These are phyloP conservation scores for Gobio occitaniae DNA, from an alignment of 2,797 vertebrate genomes.

Conservation along the genomic window DNA sequence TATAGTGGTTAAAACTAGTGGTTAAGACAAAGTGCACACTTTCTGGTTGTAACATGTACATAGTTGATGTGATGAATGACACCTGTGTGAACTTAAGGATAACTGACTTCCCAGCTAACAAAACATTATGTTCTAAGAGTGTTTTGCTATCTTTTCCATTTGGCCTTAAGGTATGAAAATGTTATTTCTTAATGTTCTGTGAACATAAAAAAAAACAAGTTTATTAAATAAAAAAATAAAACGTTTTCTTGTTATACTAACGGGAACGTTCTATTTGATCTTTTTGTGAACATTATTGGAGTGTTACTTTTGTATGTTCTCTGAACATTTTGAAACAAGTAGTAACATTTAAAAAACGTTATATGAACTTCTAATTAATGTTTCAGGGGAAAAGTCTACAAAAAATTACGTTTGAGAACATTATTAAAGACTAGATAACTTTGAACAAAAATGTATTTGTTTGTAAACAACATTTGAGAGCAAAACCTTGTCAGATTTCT, in stretches of 20 bases:
- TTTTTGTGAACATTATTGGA: background rate
- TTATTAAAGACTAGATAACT: background rate
- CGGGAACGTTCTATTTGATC: background rate
- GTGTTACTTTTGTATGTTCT: background rate
- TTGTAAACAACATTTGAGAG: background rate
- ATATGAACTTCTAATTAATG: background rate
- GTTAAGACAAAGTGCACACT: background rate
- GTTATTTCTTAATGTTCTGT: background rate
- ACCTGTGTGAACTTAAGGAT: background rate
- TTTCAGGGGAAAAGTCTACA: background rate
- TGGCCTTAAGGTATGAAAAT: background rate
- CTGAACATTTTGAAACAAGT: background rate
- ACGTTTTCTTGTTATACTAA: background rate
- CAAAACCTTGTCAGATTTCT: background rate
- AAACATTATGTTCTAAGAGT: background rate
- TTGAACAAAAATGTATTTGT: background rate
- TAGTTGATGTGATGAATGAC: background rate
- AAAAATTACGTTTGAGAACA: background rate
- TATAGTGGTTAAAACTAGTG: background rate
- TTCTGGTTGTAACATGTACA: background rate
- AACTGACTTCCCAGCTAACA: background rate
- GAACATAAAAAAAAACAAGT: background rate
- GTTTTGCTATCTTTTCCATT: background rate
- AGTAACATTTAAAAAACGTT: background rate
- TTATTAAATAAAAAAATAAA: too few relatives aligned